These are phyloP conservation scores for Dromiciops gliroides DNA, from an alignment of 2,113 vertebrate genomes.

Conservation along the genomic window DNA sequence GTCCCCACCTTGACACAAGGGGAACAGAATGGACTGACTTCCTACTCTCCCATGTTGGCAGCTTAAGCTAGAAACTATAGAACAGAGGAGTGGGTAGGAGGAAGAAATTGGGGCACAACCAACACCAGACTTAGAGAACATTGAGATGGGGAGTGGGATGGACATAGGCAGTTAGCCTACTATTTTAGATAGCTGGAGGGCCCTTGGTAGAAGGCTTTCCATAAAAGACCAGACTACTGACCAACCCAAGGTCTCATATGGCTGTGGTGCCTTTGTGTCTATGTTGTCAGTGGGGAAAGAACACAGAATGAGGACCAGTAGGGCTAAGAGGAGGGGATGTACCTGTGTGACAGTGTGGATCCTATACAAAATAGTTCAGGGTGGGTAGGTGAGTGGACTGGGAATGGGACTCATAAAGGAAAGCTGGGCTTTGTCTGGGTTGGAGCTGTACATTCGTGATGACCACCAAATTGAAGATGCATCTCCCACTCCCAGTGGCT, in stretches of 20 bases:
- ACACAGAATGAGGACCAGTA: conserved; percentile 15
- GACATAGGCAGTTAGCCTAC: background rate
- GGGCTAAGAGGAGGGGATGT: conserved; percentile 29
- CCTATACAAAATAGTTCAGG: conserved; percentile 15
- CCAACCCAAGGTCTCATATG: background rate
- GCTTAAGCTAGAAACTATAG: background rate
- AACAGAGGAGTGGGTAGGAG: conserved; percentile 5
- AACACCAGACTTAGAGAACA: conserved; percentile 32
- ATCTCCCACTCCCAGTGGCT: conserved; percentile 88
- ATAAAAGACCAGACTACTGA: conserved; percentile 19
- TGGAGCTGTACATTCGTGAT: conserved; percentile 40
- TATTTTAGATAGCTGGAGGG: conserved; percentile 15
- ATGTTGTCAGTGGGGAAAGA: conserved; percentile 26
- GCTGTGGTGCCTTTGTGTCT: background rate
- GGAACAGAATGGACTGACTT: conserved; percentile 47
- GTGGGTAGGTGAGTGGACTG: conserved; percentile 7
- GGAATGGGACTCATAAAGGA: conserved; percentile 37
- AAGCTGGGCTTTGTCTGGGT: conserved; percentile 29
- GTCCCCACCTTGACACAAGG: conserved; percentile 36
- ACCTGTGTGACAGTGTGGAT: background rate
- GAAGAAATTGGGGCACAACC: conserved; percentile 22
- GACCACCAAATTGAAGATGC: conserved; percentile 62
- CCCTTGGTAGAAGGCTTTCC: conserved; percentile 47
- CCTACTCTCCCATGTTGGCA: conserved; percentile 49
- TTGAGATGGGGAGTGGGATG: conserved; percentile 40